A percentile compares a stretch with the other conserved stretches of the same genome.
Conservation (phyloP, 2,888 invertebrate species). For the Drosophila kokeensis region DNA sequence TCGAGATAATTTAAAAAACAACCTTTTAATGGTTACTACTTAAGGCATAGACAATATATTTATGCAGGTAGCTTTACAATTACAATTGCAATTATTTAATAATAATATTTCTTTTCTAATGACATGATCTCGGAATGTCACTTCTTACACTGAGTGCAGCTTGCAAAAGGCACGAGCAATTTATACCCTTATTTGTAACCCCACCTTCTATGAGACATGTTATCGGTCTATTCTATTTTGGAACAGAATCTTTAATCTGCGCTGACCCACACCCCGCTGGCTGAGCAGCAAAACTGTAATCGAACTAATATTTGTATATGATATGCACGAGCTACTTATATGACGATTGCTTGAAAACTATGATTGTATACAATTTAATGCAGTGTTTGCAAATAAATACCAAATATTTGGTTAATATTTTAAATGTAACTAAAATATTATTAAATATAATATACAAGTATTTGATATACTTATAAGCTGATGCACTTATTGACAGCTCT, state of each 20-base stretch:
- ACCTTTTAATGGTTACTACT: conserved; percentile 69
- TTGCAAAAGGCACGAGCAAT: conserved; percentile 12
- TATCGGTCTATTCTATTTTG: conserved; percentile 27
- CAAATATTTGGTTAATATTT: background rate
- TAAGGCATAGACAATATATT: conserved; percentile 30
- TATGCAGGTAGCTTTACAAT: too few species aligned
- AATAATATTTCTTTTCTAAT: background rate
- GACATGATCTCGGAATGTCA: background rate
- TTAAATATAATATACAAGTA: background rate
- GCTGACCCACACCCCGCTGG: background rate
- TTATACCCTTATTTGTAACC: conserved; percentile 25
- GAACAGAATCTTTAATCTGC: conserved; percentile 31
- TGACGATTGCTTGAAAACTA: background rate
- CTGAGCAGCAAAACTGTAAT: background rate
- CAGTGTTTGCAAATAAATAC: background rate
- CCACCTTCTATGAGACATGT: background rate
- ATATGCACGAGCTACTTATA: background rate
- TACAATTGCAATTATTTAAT: background rate
- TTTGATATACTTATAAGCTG: background rate
- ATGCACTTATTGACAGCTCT: background rate
- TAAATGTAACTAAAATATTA: background rate
- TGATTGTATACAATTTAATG: background rate
- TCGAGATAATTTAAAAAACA: conserved; percentile 19
- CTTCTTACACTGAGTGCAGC: conserved; percentile 29
- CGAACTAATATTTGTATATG: conserved; percentile 20